phyloP scores from a whole-genome alignment of 2,888 invertebrate species.

The Melinaea marsaeus region DNA sequence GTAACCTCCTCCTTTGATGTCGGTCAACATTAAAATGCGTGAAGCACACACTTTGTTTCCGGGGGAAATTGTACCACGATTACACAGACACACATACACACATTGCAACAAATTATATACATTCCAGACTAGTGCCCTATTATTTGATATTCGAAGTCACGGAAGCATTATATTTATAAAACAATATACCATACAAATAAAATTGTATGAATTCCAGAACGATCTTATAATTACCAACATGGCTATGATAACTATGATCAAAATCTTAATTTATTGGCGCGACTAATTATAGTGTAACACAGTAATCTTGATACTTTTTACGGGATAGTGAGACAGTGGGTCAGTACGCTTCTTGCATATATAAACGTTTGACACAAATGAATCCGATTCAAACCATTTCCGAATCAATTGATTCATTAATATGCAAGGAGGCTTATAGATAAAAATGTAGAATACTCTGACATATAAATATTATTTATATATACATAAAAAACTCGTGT shows the following conservation, averaged over 20 bases:
- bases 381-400: constrained; percentile 14
- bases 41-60: constrained; percentile 15
- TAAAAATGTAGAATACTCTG: not conserved
- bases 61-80: constrained; percentile 16
- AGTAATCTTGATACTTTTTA: constrained; percentile 13
- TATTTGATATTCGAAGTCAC: too few species aligned
- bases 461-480: constrained; percentile 5
- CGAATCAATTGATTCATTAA: constrained; percentile 12
- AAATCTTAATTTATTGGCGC: too few species aligned
- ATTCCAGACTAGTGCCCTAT: too few species aligned
- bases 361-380: constrained; percentile 22
- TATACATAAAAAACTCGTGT: not conserved
- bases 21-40: constrained; percentile 22
- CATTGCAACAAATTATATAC: too few species aligned
- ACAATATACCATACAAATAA: too few species aligned
- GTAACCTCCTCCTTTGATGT: constrained; percentile 16
- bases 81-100: not conserved
- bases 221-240: too few species aligned
- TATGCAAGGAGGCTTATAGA: not conserved
- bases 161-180: too few species aligned
- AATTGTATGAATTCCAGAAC: too few species aligned
- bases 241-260: too few species aligned
- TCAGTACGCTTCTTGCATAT: constrained; percentile 22
- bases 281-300: constrained; percentile 8
- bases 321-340: constrained; percentile 24